Conservation (phyloP, 2,113 vertebrate species). For the Myrmecophaga tridactyla region DNA sequence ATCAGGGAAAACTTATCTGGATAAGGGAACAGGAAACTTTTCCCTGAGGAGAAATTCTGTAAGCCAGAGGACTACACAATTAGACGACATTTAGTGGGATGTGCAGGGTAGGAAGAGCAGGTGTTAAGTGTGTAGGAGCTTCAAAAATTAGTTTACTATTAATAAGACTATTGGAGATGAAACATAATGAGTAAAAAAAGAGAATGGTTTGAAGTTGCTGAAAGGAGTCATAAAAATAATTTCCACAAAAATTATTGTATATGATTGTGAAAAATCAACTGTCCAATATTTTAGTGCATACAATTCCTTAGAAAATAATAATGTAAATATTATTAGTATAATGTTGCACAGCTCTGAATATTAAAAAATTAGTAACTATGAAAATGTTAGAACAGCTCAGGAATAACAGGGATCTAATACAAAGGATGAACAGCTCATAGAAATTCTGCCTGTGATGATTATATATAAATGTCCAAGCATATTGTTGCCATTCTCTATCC, state of each 20-base stretch:
- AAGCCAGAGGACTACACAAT: background rate
- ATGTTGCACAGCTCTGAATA: background rate
- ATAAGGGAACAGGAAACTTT: background rate
- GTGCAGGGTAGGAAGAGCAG: background rate
- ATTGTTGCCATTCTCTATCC: background rate
- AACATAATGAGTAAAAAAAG: background rate
- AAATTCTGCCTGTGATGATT: background rate
- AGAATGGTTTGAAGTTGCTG: background rate
- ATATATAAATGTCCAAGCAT: background rate
- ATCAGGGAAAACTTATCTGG: background rate
- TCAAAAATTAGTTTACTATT: background rate
- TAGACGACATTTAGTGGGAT: background rate
- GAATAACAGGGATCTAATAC: background rate
- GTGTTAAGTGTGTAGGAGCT: background rate
- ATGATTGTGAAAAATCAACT: background rate
- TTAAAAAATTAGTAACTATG: background rate
- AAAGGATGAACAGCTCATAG: background rate
- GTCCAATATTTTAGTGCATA: background rate
- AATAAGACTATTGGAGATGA: background rate
- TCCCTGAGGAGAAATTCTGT: background rate
- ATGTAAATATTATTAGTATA: background rate
- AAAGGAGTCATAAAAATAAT: background rate
- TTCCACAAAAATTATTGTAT: background rate
- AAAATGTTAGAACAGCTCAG: background rate
- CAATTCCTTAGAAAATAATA: background rate